Conservation (phyloP, 2,888 invertebrate genomes). For the Platycheirus rosarum region DNA sequence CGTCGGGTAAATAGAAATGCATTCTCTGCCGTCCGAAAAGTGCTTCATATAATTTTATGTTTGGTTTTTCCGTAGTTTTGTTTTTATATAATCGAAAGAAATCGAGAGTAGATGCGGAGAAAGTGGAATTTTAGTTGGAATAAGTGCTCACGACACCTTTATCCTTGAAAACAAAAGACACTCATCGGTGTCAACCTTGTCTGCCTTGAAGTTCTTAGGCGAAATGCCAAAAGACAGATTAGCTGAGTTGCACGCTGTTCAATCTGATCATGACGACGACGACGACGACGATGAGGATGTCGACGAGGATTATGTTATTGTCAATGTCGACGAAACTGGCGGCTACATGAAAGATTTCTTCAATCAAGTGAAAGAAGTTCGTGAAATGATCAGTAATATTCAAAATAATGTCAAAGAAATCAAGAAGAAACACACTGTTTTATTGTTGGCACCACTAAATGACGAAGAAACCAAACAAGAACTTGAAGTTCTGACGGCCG, state of each 20-base stretch:
- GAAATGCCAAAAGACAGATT: constrained; percentile 99
- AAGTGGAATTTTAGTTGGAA: too few relatives aligned
- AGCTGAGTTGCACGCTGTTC: constrained; percentile 98
- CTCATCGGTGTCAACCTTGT: too few relatives aligned
- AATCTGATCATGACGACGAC: constrained; percentile 99
- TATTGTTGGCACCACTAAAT: neutral
- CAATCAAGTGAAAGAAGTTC: constrained; percentile 99
- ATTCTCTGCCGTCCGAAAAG: too few relatives aligned
- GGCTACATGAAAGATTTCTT: constrained; percentile 99
- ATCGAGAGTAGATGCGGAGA: too few relatives aligned
- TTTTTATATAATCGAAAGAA: too few relatives aligned
- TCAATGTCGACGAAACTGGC: constrained; percentile 92
- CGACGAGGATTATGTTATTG: constrained; percentile 85
- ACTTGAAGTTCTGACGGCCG: neutral
- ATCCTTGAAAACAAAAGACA: too few relatives aligned
- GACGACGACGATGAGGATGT: constrained; percentile 97
- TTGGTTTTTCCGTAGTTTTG: too few relatives aligned
- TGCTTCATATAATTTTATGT: too few relatives aligned
- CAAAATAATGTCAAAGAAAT: constrained; percentile 99
- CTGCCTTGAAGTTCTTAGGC: too few relatives aligned
- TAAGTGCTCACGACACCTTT: too few relatives aligned
- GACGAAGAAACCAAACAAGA: neutral
- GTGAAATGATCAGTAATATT: constrained; percentile 99
- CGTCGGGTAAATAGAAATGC: too few relatives aligned
- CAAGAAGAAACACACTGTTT: constrained; percentile 96